These are phyloP conservation scores for Heterotis niloticus DNA, from an alignment of 2,113 vertebrate species.

Conservation along the genomic window DNA sequence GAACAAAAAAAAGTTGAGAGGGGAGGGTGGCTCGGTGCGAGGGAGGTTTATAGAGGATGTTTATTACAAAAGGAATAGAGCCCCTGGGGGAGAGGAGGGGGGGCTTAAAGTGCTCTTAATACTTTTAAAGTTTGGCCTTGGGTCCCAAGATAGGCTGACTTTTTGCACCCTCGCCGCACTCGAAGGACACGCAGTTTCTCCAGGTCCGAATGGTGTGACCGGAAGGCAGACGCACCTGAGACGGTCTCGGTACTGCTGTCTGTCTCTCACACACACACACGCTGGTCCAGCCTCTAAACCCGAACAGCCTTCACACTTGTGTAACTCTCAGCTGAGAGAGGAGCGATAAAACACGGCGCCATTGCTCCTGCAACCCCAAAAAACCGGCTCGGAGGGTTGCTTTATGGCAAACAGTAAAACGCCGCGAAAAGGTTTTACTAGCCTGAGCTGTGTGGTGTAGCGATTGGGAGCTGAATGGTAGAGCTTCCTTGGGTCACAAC, in stretches of 20 bases:
- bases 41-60: conserved; percentile 61
- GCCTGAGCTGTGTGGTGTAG: background rate
- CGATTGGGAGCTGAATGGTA: too few relatives aligned
- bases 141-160: conserved; percentile 23
- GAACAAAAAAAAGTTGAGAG: conserved; percentile 32
- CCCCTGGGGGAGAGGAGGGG: conserved; percentile 51
- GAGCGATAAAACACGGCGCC: background rate
- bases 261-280: background rate
- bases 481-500: too few relatives aligned
- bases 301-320: background rate
- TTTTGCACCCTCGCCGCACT: background rate
- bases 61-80: conserved; percentile 62
- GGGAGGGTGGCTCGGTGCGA: conserved; percentile 48
- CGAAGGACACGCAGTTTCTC: background rate
- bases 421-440: background rate
- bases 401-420: background rate
- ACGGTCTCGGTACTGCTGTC: background rate
- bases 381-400: background rate
- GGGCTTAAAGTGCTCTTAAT: conserved; percentile 16
- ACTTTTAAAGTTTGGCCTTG: background rate
- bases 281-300: background rate
- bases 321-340: background rate
- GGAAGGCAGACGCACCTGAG: background rate
- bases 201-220: background rate
- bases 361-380: background rate